phyloP scores from a whole-genome alignment of 2,888 invertebrate species.

The Anthrax anthrax region DNA sequence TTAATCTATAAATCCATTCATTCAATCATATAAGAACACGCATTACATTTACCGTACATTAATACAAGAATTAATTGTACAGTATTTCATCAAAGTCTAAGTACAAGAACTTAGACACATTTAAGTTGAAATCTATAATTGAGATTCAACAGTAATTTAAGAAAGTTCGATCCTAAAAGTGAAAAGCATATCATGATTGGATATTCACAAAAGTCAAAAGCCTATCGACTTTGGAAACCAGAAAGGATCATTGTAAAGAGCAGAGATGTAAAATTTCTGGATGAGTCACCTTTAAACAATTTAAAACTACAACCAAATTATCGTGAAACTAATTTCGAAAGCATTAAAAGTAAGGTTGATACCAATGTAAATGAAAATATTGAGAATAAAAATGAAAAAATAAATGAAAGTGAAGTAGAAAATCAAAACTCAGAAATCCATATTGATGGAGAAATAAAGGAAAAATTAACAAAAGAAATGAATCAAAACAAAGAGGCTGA shows the following conservation, averaged over 20 bases:
- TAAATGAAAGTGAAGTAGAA: not conserved
- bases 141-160: too few species aligned
- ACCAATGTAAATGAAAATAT: not conserved
- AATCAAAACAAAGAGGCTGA: not conserved
- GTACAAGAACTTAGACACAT: too few species aligned
- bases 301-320: too few species aligned
- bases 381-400: too few species aligned
- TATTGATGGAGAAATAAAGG: not conserved
- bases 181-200: conserved; percentile 9
- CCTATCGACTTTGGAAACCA: conserved; percentile 8
- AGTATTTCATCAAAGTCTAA: too few species aligned
- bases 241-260: conserved; percentile 2
- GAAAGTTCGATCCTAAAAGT: conserved; percentile 7
- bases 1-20: too few species aligned
- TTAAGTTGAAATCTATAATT: too few species aligned
- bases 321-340: not conserved
- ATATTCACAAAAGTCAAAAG: conserved; percentile 1
- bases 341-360: not conserved
- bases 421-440: too few species aligned
- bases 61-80: too few species aligned
- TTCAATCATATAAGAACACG: too few species aligned
- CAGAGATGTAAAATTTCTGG: conserved; percentile 5
- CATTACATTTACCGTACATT: too few species aligned
- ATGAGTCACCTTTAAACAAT: not conserved
- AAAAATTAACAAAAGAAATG: not conserved